Conservation (phyloP, 1,140 invertebrate species). For the Charaxes varanes region DNA sequence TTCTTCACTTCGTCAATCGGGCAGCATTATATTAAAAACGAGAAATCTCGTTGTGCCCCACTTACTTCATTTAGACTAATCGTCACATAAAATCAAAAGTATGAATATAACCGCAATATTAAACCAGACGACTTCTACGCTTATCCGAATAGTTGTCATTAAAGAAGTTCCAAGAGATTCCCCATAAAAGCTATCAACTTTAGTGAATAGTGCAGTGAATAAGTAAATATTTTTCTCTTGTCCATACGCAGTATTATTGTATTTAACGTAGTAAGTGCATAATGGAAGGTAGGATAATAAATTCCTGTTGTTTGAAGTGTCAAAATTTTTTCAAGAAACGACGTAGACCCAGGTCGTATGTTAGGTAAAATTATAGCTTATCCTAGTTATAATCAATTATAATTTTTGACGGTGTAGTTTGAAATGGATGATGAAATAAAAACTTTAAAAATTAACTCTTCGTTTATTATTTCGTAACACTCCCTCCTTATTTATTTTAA, state of each 20-base stretch:
- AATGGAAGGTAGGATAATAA: slow-evolving; percentile 55
- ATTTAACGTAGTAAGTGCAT: slow-evolving; percentile 55
- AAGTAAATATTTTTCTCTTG: slow-evolving; percentile 9
- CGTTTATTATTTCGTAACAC: slow-evolving; percentile 19
- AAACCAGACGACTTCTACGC: no score
- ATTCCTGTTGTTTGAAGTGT: slow-evolving; percentile 58
- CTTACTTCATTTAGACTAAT: no score
- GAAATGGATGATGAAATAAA: slow-evolving; percentile 70
- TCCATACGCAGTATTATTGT: slow-evolving; percentile 18
- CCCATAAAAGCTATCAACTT: no score
- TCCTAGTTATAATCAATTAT: slow-evolving; percentile 70
- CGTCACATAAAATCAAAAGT: no score
- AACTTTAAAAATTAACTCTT: slow-evolving; percentile 47
- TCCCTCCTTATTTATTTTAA: not conserved
- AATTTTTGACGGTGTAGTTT: slow-evolving; percentile 71
- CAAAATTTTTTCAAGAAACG: slow-evolving; percentile 62
- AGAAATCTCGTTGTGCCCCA: no score
- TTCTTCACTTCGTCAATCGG: no score
- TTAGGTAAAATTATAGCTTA: slow-evolving; percentile 70
- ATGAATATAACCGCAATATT: no score
- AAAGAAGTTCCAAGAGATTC: no score
- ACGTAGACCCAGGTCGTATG: slow-evolving; percentile 45
- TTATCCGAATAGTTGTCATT: slow-evolving; percentile 2
- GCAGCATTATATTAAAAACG: no score
- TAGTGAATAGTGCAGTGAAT: no score